Percentiles rank a stretch among this genome's conserved stretches.
phyloP scores from a whole-genome alignment of 2,113 vertebrate species.

The Sinocyclocheilus anophthalmus region DNA sequence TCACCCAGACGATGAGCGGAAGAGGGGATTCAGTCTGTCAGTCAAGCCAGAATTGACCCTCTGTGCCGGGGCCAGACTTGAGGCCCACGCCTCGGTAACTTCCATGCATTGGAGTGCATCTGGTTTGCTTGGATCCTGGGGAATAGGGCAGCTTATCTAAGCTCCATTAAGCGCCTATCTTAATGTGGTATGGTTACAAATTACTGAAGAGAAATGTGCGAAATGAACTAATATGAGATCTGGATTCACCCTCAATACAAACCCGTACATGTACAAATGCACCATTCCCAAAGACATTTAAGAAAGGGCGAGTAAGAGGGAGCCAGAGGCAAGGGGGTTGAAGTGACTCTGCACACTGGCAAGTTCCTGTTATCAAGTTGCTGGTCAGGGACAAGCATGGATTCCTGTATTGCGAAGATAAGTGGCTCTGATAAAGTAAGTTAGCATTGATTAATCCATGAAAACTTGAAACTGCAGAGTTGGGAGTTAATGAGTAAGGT shows the following conservation, averaged over 20 bases:
- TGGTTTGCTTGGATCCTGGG: conserved; percentile 40
- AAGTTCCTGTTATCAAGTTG: conserved; percentile 77
- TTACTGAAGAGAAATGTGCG: conserved; percentile 75
- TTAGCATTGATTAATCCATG: conserved; percentile 86
- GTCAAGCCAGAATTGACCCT: conserved; percentile 49
- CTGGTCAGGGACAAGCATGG: conserved; percentile 75
- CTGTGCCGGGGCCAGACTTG: conserved; percentile 25
- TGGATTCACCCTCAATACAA: conserved; percentile 63
- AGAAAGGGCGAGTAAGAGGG: conserved; percentile 29
- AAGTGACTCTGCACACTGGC: conserved; percentile 69
- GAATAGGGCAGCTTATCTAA: conserved; percentile 67
- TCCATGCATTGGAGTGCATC: conserved; percentile 1
- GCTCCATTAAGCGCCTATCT: conserved; percentile 74
- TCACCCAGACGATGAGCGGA: conserved; percentile 58
- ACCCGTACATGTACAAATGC: conserved; percentile 58
- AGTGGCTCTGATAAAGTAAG: conserved; percentile 85
- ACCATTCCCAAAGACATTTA: conserved; percentile 67
- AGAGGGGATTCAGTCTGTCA: conserved; percentile 56
- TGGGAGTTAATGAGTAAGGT: conserved; percentile 77
- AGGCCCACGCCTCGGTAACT: neutral
- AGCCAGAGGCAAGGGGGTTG: conserved; percentile 50
- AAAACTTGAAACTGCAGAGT: conserved; percentile 62
- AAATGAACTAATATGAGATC: conserved; percentile 76
- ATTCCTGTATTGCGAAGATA: conserved; percentile 81
- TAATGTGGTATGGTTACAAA: conserved; percentile 76